phyloP scores from a whole-genome alignment of 1,140 invertebrate genomes.

The Conus betulinus region DNA sequence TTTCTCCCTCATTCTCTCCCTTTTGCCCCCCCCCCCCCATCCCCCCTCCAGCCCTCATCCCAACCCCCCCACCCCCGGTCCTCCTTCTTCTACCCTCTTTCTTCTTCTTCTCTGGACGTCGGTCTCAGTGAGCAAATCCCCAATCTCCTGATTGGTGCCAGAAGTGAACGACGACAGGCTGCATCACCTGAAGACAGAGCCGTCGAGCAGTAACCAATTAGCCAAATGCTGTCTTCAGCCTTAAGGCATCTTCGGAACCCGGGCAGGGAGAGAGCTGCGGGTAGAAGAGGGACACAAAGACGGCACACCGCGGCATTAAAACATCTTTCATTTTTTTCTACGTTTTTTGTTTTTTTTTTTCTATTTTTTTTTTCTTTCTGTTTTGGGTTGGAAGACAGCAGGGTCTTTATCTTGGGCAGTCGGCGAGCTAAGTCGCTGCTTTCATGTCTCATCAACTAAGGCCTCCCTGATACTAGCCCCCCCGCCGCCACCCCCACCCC shows the following conservation, averaged over 20 bases:
- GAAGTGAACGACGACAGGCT: not conserved
- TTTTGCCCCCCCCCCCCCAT: not conserved
- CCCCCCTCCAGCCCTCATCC: not conserved
- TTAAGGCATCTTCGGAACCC: not conserved
- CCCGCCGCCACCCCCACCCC: too few species aligned
- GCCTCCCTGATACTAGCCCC: not conserved
- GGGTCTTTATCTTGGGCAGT: not conserved
- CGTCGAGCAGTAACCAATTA: constrained; percentile 19
- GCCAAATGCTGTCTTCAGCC: constrained; percentile 23
- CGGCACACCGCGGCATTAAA: constrained; percentile 3
- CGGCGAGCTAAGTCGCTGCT: constrained; percentile 31
- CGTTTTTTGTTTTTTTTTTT: not conserved
- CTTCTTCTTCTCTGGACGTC: not conserved
- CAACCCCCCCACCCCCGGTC: not conserved
- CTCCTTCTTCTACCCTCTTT: not conserved
- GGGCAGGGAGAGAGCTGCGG: not conserved
- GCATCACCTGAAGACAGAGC: not conserved
- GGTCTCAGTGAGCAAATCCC: not conserved
- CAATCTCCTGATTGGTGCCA: constrained; percentile 5
- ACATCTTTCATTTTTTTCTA: not conserved
- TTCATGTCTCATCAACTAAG: constrained; percentile 36
- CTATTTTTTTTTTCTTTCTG: not conserved
- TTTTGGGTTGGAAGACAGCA: not conserved
- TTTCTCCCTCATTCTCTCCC: not conserved
- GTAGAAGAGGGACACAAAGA: not conserved